phyloP scores from a whole-genome alignment of 1,140 invertebrate genomes.

The Psix sp. region DNA sequence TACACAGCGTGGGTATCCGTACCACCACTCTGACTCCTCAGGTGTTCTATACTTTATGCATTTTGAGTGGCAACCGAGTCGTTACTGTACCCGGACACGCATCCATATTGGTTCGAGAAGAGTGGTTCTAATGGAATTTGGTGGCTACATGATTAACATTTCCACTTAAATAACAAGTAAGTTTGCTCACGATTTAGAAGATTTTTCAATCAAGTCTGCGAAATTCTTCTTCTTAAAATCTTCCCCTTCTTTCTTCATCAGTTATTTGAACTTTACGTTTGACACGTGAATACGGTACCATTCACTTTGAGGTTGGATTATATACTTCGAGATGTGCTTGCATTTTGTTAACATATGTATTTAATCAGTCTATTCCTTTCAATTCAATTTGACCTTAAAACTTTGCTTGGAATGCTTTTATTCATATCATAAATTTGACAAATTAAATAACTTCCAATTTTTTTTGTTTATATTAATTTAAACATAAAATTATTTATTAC shows the following conservation, averaged over 20 bases:
- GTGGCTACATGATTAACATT: conserved; percentile 2
- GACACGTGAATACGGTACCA: conserved; percentile 31
- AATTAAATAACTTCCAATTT: no score
- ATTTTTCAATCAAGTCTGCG: background rate
- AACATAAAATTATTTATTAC: no score
- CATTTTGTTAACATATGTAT: conserved; percentile 26
- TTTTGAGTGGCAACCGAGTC: no score
- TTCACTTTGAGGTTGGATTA: conserved; percentile 16
- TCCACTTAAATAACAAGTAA: conserved; percentile 8
- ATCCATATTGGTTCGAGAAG: conserved; percentile 18
- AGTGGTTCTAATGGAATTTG: conserved; percentile 6
- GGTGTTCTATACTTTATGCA: no score
- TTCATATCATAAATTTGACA: no score
- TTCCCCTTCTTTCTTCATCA: background rate
- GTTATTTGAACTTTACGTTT: background rate
- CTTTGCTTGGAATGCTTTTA: background rate
- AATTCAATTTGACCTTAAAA: background rate
- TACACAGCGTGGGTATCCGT: no score
- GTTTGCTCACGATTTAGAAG: background rate
- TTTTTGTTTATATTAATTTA: no score
- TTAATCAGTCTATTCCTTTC: conserved; percentile 6
- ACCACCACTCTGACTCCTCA: no score
- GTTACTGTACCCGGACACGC: conserved; percentile 4
- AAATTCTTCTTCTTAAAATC: background rate
- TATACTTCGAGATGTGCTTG: conserved; percentile 1